phyloP scores from a whole-genome alignment of 35 echinoderm and acorn worm species.

The Chiridota heheva region DNA sequence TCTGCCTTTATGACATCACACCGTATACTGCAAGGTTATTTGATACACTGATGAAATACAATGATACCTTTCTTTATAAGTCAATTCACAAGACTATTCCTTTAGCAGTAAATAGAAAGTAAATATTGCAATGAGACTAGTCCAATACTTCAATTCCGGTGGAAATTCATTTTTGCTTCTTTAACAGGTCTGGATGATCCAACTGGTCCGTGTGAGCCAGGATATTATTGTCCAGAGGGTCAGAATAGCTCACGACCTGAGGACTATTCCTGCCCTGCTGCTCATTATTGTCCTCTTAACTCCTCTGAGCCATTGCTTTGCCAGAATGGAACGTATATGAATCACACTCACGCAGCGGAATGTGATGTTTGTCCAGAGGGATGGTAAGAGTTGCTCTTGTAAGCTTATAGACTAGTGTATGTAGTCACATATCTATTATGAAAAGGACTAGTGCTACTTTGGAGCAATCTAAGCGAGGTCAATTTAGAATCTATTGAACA shows the following conservation, averaged over 20 bases:
- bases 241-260: constrained; percentile 84
- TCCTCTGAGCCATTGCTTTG: constrained; percentile 86
- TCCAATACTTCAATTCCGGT: no score
- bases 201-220: constrained; percentile 66
- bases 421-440: not conserved
- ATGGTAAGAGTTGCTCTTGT: constrained; percentile 50
- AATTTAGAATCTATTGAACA: no score
- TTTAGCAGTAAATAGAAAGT: no score
- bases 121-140: no score
- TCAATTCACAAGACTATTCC: no score
- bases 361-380: constrained; percentile 78
- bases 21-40: no score
- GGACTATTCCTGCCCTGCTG: constrained; percentile 77
- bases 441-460: no score
- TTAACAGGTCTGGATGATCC: constrained; percentile 58
- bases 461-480: no score
- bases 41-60: no score
- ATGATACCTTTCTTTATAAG: no score
- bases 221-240: constrained; percentile 87
- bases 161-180: constrained; percentile 1
- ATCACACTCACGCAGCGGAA: constrained; percentile 84
- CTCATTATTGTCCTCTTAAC: constrained; percentile 86
- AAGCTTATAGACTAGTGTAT: not conserved
- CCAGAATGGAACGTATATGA: constrained; percentile 95
- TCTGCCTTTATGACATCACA: no score